phyloP scores from a whole-genome alignment of 37 sponge, comb jelly and placozoan genomes.

The Cliona cf. orientalis region DNA sequence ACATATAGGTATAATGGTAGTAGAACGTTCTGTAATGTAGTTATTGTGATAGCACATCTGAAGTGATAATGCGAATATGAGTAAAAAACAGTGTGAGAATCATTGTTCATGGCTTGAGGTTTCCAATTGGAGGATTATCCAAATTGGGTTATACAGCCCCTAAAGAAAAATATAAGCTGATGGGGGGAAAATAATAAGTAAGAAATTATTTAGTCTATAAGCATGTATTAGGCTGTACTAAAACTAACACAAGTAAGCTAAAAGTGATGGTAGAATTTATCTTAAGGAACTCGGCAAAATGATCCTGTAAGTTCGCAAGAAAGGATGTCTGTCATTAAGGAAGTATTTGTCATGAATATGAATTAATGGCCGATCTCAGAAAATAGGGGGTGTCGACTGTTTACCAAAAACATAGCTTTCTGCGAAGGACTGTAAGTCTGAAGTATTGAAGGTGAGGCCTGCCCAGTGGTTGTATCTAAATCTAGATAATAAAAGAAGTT shows the following conservation, averaged over 20 bases:
- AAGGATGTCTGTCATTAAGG: too few species aligned
- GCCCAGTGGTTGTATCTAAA: slow-evolving; percentile 90
- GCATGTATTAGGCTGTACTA: slow-evolving; percentile 40
- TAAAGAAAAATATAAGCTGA: slow-evolving; percentile 38
- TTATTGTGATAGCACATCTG: slow-evolving; percentile 70
- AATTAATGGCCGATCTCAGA: slow-evolving; percentile 46
- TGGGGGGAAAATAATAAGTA: slow-evolving; percentile 37
- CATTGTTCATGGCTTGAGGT: slow-evolving; percentile 82
- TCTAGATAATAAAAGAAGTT: slow-evolving; percentile 55
- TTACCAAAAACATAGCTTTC: slow-evolving; percentile 92
- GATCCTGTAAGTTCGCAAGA: slow-evolving; percentile 82
- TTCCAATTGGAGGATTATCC: slow-evolving; percentile 81
- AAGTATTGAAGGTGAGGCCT: slow-evolving; percentile 84
- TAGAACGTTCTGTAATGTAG: slow-evolving; percentile 79
- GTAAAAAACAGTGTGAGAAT: slow-evolving; percentile 87
- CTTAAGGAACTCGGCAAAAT: slow-evolving; percentile 93
- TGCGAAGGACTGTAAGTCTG: slow-evolving; percentile 52
- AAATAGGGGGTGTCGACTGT: slow-evolving; percentile 85
- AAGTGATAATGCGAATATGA: slow-evolving; percentile 93
- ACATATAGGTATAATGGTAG: slow-evolving; percentile 57
- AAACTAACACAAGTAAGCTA: slow-evolving; percentile 82
- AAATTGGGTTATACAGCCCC: slow-evolving; percentile 83
- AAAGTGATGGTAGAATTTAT: slow-evolving; percentile 80
- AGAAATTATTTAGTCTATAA: slow-evolving; percentile 27
- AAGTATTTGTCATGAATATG: neutral